Evolutionary conservation across 2,888 invertebrate species (phyloP).

Genomic region (Agrotis puta): DNA sequence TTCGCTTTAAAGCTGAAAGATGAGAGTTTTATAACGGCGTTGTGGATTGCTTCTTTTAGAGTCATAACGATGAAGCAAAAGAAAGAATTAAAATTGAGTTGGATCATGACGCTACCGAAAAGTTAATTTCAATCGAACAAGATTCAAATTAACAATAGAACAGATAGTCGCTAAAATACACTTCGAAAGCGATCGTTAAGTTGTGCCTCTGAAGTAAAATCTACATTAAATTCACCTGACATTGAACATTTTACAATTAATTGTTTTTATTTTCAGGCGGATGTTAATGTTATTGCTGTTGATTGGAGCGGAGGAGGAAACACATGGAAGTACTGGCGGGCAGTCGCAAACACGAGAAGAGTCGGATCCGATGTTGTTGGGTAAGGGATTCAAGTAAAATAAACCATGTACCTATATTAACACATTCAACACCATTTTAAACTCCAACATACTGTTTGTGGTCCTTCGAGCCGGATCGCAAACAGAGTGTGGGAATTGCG

Average conservation of each 20-base stretch:
- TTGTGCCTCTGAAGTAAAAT: no score
- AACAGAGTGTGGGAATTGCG: not conserved
- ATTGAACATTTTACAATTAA: not conserved
- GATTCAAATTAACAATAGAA: no score
- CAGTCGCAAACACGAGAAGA: slow-evolving; percentile 90
- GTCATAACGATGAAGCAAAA: not conserved
- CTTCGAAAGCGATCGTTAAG: not conserved
- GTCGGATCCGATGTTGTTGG: slow-evolving; percentile 90
- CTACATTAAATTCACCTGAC: no score
- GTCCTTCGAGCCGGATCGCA: slow-evolving; percentile 9
- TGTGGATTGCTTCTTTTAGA: not conserved
- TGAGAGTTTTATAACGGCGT: not conserved
- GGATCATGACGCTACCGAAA: not conserved
- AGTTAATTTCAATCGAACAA: not conserved
- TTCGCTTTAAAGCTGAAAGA: no score
- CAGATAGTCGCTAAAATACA: not conserved
- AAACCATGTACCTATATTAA: not conserved
- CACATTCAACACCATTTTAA: not conserved
- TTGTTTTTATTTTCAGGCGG: slow-evolving; percentile 80
- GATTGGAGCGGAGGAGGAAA: slow-evolving; percentile 93
- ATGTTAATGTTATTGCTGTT: slow-evolving; percentile 92
- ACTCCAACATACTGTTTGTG: not conserved
- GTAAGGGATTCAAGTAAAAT: slow-evolving; percentile 71
- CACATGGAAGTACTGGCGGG: slow-evolving; percentile 92
- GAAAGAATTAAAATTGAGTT: not conserved